phyloP scores from a whole-genome alignment of 2,797 vertebrate species.

The Lagothrix lagotricha region DNA sequence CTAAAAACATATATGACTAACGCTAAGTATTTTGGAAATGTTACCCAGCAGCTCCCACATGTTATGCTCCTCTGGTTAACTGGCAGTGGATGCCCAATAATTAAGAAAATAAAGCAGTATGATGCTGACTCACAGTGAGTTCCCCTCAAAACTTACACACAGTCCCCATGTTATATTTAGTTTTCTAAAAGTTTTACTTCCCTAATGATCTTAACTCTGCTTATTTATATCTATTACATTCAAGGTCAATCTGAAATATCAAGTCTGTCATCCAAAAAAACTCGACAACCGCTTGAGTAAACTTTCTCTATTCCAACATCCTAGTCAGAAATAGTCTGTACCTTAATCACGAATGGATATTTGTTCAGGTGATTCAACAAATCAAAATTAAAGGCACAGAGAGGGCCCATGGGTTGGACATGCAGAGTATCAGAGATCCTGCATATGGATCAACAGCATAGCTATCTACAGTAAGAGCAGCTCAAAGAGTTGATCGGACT shows the following conservation, averaged over 20 bases:
- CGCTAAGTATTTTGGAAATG: conserved; percentile 42
- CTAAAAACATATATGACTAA: conserved; percentile 42
- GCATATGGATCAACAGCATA: no score
- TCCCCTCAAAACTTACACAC: background rate
- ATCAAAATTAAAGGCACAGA: background rate
- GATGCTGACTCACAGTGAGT: conserved; percentile 28
- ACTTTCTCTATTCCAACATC: background rate
- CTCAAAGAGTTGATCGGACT: background rate
- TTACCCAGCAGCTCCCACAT: background rate
- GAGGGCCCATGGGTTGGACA: background rate
- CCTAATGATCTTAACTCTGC: conserved; percentile 14
- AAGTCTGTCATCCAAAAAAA: background rate
- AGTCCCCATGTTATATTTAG: conserved; percentile 21
- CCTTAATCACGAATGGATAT: background rate
- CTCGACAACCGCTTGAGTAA: background rate
- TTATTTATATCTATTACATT: background rate
- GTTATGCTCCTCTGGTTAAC: conserved; percentile 4
- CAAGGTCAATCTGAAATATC: conserved; percentile 31
- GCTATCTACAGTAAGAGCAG: background rate
- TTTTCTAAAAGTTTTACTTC: conserved; percentile 33
- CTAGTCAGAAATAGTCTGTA: background rate
- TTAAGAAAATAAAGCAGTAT: conserved; percentile 58
- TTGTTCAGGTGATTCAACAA: background rate
- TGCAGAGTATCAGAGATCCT: background rate
- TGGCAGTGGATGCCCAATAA: conserved; percentile 6